Percentiles rank a stretch among this genome's conserved stretches.
These are phyloP conservation scores for Nymphalis c-album DNA, from an alignment of 2,888 invertebrate genomes.

Conservation along the genomic window DNA sequence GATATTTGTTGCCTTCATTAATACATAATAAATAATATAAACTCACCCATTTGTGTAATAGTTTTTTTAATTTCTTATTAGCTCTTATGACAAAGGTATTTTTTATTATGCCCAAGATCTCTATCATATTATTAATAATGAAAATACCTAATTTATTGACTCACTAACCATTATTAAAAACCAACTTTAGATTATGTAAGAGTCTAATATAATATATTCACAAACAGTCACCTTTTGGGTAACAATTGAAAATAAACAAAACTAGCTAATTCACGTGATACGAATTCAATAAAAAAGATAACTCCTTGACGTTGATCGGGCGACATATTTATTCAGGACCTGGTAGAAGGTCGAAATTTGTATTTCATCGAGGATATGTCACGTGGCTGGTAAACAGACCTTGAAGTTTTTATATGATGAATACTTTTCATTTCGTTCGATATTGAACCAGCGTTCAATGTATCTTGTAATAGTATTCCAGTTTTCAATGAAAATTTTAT, in stretches of 20 bases:
- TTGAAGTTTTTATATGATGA: slow-evolving; percentile 8
- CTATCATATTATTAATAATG: too few species aligned
- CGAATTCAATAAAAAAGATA: slow-evolving; percentile 6
- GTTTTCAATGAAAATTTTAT: slow-evolving; percentile 1
- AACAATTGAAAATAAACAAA: not conserved
- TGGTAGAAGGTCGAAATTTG: slow-evolving; percentile 21
- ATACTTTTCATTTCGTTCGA: slow-evolving; percentile 14
- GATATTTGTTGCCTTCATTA: too few species aligned
- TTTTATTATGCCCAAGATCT: too few species aligned
- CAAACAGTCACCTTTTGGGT: not conserved
- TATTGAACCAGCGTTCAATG: slow-evolving; percentile 3
- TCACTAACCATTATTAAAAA: too few species aligned
- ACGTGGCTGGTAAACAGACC: slow-evolving; percentile 21
- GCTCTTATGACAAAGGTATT: too few species aligned
- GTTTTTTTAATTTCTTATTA: too few species aligned
- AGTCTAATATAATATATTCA: too few species aligned
- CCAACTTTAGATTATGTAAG: too few species aligned
- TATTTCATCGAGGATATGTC: slow-evolving; percentile 19
- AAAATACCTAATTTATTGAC: too few species aligned
- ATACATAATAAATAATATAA: too few species aligned
- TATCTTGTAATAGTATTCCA: slow-evolving; percentile 1
- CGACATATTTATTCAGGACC: slow-evolving; percentile 30
- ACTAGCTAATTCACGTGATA: slow-evolving; percentile 24
- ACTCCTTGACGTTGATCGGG: slow-evolving; percentile 15
- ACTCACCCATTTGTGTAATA: too few species aligned